Evolutionary conservation across 2,113 vertebrate species (phyloP).

Genomic region (Pterophyllum scalare): DNA sequence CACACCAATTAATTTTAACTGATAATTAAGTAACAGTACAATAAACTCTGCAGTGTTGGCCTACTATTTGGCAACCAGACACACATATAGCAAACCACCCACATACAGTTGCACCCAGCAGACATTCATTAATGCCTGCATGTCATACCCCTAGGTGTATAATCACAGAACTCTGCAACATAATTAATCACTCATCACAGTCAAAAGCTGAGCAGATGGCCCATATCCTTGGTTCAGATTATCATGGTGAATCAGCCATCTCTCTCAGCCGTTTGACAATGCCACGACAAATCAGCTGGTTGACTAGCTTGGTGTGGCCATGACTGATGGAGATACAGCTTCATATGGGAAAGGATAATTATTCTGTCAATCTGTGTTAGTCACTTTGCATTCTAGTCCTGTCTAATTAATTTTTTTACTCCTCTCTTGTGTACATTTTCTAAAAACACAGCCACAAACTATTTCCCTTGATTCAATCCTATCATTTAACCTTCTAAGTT

Average conservation of each 20-base stretch:
- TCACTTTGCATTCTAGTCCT: slow-evolving; percentile 38
- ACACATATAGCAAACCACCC: neutral
- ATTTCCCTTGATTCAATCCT: neutral
- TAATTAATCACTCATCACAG: slow-evolving; percentile 74
- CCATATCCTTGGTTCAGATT: slow-evolving; percentile 34
- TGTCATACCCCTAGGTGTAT: slow-evolving; percentile 54
- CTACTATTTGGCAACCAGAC: slow-evolving; percentile 10
- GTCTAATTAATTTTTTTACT: neutral
- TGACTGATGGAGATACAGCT: slow-evolving; percentile 62
- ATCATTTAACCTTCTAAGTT: neutral
- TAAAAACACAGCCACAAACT: slow-evolving; percentile 2
- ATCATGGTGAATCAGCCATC: slow-evolving; percentile 57
- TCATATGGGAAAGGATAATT: slow-evolving; percentile 56
- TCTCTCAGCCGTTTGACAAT: slow-evolving; percentile 37
- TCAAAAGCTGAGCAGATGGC: slow-evolving; percentile 40
- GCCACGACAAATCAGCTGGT: slow-evolving; percentile 57
- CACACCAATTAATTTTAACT: slow-evolving; percentile 9
- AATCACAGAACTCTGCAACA: slow-evolving; percentile 57
- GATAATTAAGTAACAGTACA: slow-evolving; percentile 22
- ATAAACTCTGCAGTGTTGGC: slow-evolving; percentile 5
- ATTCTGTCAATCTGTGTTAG: slow-evolving; percentile 58
- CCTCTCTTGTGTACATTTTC: neutral
- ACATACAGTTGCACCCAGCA: slow-evolving; percentile 31
- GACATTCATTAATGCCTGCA: slow-evolving; percentile 52
- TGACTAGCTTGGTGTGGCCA: slow-evolving; percentile 40